Conservation (phyloP, 2,797 vertebrate genomes). For the Alexandromys oeconomus region DNA sequence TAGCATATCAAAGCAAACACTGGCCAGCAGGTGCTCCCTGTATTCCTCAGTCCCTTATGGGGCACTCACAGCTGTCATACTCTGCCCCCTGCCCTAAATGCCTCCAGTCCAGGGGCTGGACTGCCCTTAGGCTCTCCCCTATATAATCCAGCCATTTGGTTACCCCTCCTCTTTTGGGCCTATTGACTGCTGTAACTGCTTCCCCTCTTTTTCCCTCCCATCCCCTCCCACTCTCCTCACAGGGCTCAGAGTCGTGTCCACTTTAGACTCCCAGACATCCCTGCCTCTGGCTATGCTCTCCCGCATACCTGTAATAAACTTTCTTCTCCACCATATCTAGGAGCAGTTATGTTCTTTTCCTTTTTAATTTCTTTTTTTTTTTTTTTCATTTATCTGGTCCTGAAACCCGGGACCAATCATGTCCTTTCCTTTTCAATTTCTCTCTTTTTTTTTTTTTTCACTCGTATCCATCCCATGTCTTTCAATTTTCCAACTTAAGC, state of each 20-base stretch:
- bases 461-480: not conserved
- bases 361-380: not conserved
- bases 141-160: not conserved
- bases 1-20: not conserved
- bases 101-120: not conserved
- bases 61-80: not conserved
- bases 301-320: not conserved
- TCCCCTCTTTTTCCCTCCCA: not conserved
- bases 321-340: not conserved
- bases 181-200: not conserved
- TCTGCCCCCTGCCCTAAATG: not conserved
- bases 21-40: not conserved
- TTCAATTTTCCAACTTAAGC: not conserved
- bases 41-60: not conserved
- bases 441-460: not conserved
- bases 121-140: not conserved
- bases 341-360: not conserved
- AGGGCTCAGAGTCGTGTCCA: no score
- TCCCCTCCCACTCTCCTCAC: not conserved
- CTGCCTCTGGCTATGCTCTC: not conserved
- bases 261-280: not conserved
- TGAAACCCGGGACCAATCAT: not conserved
- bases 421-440: not conserved
- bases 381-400: not conserved
- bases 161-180: not conserved